Evolutionary conservation across 1,140 invertebrate genomes (phyloP), one percentile per base, ranked within the genome.

Genomic region (Arion vulgaris): DNA sequence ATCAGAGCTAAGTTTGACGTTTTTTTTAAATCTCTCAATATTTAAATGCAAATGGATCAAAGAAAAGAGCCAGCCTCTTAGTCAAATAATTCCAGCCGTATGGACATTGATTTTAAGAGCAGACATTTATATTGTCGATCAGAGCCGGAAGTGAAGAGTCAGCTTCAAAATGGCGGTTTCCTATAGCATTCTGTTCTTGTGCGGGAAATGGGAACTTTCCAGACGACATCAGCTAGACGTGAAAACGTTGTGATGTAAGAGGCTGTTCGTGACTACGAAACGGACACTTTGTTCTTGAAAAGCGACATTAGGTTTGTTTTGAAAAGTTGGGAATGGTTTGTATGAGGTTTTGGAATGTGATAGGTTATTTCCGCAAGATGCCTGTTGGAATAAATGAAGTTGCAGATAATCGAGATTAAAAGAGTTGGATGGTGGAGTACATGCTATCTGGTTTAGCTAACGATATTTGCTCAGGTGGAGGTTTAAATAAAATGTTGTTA

Each of bases 81-180:
- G 5, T 32, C 62, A 66, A 66, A 66, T 66, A 66, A 32, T 32
- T 28, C 4, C 17, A 66, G 62, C 17, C 11, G 11, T 66, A 32
- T 28, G 11, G 62, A 23, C n/a, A 66, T 66, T 66, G n/a, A 66
- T 66, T 66, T 17, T 66, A 66, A 66, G 17, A 28, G 28, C 62
- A 32, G 62, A 66, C 11, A 66, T 66, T 66, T 66, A 2, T 66
- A 66, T 7, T 66, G 62, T 28, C 62, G 62, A 66, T 66, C 62
- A 66, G 11, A 32, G 62, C 62, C n/a, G 62, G 62, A 66, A 66
- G 62, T 28, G 62, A 66, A 66, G 28, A 66, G 62, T 66, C 62
- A 66, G 32, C 62, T 66, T 23, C 62, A 66, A 66, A 66, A 66
- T 66, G 62, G 62, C 62, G 62, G 62, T 66, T 66, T 66, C 28